Evolutionary conservation across 1,140 invertebrate genomes (phyloP).

Genomic region (Hypothenemus hampei): DNA sequence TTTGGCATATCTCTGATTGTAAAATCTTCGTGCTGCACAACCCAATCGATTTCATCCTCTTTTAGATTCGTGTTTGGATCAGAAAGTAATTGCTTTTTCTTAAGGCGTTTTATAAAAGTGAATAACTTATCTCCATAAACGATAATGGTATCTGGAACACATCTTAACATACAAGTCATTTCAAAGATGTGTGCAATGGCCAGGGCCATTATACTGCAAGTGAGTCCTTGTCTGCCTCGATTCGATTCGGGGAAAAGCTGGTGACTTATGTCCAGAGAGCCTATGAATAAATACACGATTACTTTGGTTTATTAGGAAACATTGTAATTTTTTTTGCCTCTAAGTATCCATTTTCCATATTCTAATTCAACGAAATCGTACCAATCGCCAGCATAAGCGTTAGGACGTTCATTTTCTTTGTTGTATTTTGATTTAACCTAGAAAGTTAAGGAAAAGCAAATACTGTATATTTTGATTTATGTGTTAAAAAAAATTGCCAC

Average conservation of each 20-base stretch:
- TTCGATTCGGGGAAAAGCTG: conserved; percentile 38
- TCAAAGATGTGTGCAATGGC: conserved; percentile 34
- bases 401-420: conserved; percentile 25
- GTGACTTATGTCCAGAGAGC: conserved; percentile 31
- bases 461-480: no score
- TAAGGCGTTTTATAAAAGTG: conserved; percentile 36
- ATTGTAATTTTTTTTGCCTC: conserved; percentile 29
- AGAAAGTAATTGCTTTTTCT: conserved; percentile 39
- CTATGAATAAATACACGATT: background rate
- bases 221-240: conserved; percentile 36
- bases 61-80: conserved; percentile 35
- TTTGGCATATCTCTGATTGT: conserved; percentile 45
- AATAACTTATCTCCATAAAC: conserved; percentile 51
- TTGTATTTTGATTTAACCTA: conserved; percentile 32
- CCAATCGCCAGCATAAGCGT: conserved; percentile 38
- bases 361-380: conserved; percentile 40
- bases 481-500: no score
- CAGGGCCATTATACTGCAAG: conserved; percentile 35
- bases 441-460: no score
- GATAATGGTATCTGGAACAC: conserved; percentile 47
- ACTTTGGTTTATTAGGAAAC: background rate
- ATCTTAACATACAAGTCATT: conserved; percentile 43
- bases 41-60: conserved; percentile 33
- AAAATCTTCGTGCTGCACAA: conserved; percentile 37
- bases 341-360: conserved; percentile 39